A percentile compares a stretch with the other conserved stretches of the same genome.
phyloP scores from a whole-genome alignment of 2,797 vertebrate genomes.

The Hippoglossus hippoglossus region DNA sequence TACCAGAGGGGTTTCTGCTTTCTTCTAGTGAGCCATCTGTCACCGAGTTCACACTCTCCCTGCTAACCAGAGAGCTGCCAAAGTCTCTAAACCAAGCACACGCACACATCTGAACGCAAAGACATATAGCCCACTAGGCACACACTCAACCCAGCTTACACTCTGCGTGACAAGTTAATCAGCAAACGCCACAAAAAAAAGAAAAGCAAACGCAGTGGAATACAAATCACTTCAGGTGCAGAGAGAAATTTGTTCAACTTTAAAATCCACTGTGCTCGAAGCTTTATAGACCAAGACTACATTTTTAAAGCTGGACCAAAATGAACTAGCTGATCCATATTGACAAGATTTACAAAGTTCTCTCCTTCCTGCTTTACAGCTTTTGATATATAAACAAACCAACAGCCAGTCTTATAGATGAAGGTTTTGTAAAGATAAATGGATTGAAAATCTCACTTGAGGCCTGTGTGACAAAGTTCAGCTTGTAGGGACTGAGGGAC shows the following conservation, averaged over 20 bases:
- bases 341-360: too few relatives aligned
- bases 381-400: too few relatives aligned
- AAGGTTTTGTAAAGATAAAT: neutral
- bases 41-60: slow-evolving; percentile 76
- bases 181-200: slow-evolving; percentile 13
- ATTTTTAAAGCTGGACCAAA: neutral
- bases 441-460: neutral
- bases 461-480: neutral
- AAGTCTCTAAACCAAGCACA: slow-evolving; percentile 52
- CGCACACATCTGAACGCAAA: slow-evolving; percentile 49
- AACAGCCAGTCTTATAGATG: neutral
- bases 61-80: slow-evolving; percentile 65
- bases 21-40: slow-evolving; percentile 78
- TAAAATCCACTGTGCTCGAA: neutral
- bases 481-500: neutral
- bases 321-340: neutral
- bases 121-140: slow-evolving; percentile 47
- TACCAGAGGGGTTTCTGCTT: slow-evolving; percentile 66
- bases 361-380: neutral
- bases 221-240: neutral
- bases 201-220: neutral
- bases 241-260: slow-evolving; percentile 18
- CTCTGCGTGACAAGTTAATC: slow-evolving; percentile 58
- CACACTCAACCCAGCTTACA: slow-evolving; percentile 35
- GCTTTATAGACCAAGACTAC: neutral